Evolutionary conservation across 2,888 invertebrate genomes (phyloP), one percentile per base, ranked within the genome.

Genomic region (Drosophila kambysellisi): DNA sequence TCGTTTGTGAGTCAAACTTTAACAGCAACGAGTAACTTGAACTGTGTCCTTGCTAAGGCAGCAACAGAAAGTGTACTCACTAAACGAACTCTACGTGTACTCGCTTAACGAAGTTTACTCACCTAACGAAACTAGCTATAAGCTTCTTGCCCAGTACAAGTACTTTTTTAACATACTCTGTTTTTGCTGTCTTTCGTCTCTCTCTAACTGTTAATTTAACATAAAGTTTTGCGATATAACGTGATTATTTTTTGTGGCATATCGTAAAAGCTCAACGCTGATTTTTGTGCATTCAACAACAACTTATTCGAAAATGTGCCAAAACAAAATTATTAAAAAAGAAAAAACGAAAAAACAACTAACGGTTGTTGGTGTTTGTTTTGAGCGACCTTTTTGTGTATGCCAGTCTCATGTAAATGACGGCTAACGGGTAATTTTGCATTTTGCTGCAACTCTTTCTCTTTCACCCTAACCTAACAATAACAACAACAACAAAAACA

Each of bases 181-280:
- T 76, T 76, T 62, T 75, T 62, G 54, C 69, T 70, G 58, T 39
- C 50, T 25, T 46, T 46, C 46, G 58, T 39, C 54, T 73, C 64
- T 66, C 32, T 64, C 15, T 25, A 4, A 25, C 46, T 46, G 46
- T 46, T 25, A 46, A 46, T 46, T 25, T 79, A 74, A 79, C 71
- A 58, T 57, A 57, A 56, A 33, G 51, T 59, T 66, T 79, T 81
- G 69, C 83, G 74, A 76, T 73, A 70, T 43, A 59, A 66, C 17
- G 29, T 81, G 25, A 25, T 25, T 79, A 74, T 37, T 84, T 75
- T 86, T 85, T 80, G 67, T 71, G 72, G 61, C 53, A 48, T 84
- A 81, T 83, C 86, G 86, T 88, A 83, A 86, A 87, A 82, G 86
- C 86, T 79, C 60, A 50, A 58, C 7, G 33, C 30, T 65, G 69